Evolutionary conservation across 2,113 vertebrate species (phyloP).

Genomic region (Scytalopus superciliaris): DNA sequence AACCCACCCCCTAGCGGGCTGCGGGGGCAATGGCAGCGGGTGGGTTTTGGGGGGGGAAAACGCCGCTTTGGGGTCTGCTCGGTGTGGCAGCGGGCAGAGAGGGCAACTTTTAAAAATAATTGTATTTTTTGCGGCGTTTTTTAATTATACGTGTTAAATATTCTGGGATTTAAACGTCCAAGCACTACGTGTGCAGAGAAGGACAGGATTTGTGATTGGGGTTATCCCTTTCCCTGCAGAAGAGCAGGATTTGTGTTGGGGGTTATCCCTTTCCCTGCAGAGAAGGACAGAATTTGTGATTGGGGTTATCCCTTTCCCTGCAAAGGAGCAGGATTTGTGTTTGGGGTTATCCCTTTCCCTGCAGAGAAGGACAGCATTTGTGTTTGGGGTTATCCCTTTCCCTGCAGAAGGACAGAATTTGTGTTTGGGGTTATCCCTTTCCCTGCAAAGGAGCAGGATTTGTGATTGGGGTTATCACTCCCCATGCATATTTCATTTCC

Average conservation of each 20-base stretch:
- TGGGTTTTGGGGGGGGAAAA: background rate
- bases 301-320: accelerated
- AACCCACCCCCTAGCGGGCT: conserved; percentile 17
- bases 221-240: no score
- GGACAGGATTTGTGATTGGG: background rate
- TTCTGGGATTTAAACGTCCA: background rate
- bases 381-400: background rate
- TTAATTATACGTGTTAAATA: background rate
- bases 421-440: background rate
- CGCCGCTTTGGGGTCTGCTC: background rate
- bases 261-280: background rate
- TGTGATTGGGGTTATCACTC: background rate
- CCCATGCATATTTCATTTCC: background rate
- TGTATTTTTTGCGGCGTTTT: background rate
- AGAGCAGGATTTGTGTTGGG: no score
- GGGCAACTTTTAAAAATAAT: background rate
- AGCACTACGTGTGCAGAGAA: background rate
- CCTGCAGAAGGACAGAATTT: background rate
- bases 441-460: background rate
- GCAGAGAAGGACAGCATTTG: background rate
- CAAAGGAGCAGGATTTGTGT: background rate
- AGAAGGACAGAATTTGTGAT: background rate
- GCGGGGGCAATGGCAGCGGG: background rate
- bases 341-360: background rate
- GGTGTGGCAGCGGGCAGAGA: background rate